Conservation (phyloP, 2,888 invertebrate genomes). For the Colletes collaris region DNA sequence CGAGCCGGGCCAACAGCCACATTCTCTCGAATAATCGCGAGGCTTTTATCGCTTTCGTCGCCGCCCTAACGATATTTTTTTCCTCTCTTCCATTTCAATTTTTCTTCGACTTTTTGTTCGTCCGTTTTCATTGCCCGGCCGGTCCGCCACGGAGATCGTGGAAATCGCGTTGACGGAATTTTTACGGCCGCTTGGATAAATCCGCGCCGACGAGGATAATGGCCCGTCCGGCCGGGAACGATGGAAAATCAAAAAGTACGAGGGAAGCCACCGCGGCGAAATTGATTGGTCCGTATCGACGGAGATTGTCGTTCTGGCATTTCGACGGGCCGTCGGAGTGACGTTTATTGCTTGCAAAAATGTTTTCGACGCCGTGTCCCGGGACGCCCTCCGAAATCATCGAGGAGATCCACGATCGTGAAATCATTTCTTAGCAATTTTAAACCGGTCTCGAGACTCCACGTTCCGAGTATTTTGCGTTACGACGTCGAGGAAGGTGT, state of each 20-base stretch:
- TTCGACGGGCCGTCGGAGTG: slow-evolving; percentile 33
- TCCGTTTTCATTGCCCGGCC: slow-evolving; percentile 16
- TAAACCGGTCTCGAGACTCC: too few species aligned
- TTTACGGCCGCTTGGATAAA: slow-evolving; percentile 60
- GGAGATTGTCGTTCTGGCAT: slow-evolving; percentile 54
- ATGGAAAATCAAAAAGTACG: slow-evolving; percentile 58
- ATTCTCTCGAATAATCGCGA: slow-evolving; percentile 14
- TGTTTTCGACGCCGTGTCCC: slow-evolving; percentile 25
- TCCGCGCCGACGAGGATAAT: slow-evolving; percentile 51
- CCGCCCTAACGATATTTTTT: slow-evolving; percentile 11
- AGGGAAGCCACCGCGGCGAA: slow-evolving; percentile 39
- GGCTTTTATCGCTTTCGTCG: slow-evolving; percentile 25
- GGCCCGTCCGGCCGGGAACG: slow-evolving; percentile 41
- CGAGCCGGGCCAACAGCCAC: not conserved
- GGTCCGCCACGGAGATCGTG: slow-evolving; percentile 7
- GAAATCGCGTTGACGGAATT: slow-evolving; percentile 43
- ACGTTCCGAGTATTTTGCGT: too few species aligned
- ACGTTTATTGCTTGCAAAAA: slow-evolving; percentile 58
- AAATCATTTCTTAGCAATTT: not conserved
- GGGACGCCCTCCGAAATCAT: not conserved
- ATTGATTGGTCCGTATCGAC: slow-evolving; percentile 61
- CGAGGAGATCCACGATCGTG: slow-evolving; percentile 14
- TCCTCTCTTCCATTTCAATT: not conserved
- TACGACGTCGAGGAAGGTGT: too few species aligned
- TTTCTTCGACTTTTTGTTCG: slow-evolving; percentile 1